Evolutionary conservation across 2,113 vertebrate species (phyloP), one percentile per base, ranked within the genome.

Genomic region (Indicator maculatus): DNA sequence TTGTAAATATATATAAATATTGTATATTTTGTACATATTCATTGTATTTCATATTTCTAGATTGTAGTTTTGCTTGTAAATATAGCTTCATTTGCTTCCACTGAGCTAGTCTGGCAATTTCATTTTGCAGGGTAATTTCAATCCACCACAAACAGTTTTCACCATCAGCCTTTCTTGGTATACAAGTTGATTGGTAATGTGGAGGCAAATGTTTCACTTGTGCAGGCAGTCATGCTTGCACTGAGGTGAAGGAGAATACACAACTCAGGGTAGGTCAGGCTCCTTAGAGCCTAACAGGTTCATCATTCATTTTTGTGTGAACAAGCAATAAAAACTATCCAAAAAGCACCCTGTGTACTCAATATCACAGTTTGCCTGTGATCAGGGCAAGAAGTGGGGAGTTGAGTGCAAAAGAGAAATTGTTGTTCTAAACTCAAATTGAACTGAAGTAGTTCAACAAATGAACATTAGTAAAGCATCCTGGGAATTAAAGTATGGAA

Each of bases 391-490:
- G 82, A 71, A 69, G 24, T 8, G 21, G 39, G 31, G 60, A 86
- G 60, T 15, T 52, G 39, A 90, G 52, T 8, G 60, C 56, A 31
- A 10, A 59, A 53, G 52, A 78, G 53, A 33, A 86, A 58, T 81
- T 90, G 67, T 88, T 95, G 76, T 69, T 90, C 58, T 96, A 74
- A 94, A 96, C 95, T 93, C 61, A n/a, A 79, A 21, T 81, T 90
- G 95, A 95, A 95, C 93, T 63, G 76, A 86, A 88, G 60, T 15
- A 83, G 65, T 60, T 91, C 76, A 94, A 60, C 92, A 74, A 88
- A 45, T 7, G 31, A 93, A 83, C 74, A 86, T 60, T 47, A 75
- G 17, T 70, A 6, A 64, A 64, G 47, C 20, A 45, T 41, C 60
- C 36, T 20, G 79, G 76, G 92, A 92, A 74, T 81, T 81, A 23